Percentiles rank a stretch among this genome's conserved stretches.
phyloP scores from a whole-genome alignment of 2,113 vertebrate species.

The Platysternon megacephalum region DNA sequence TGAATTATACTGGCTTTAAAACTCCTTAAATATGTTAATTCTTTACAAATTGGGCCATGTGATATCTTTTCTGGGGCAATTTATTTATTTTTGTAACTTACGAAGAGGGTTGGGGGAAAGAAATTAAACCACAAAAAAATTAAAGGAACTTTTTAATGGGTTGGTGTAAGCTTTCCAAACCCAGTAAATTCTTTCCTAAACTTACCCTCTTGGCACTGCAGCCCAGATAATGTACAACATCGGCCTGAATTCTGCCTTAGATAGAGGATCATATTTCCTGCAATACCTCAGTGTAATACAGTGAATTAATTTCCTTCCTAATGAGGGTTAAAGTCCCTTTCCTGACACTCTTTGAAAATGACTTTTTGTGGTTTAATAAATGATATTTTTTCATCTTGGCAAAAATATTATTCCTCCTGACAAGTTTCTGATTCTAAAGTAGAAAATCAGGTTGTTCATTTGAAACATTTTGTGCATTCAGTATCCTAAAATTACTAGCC shows the following conservation, averaged over 20 bases:
- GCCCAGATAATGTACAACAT: conserved; percentile 37
- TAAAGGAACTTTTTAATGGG: background rate
- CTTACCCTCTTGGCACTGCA: conserved; percentile 15
- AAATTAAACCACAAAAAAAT: background rate
- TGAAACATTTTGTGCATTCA: conserved; percentile 6
- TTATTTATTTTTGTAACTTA: background rate
- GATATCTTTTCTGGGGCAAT: background rate
- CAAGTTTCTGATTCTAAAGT: conserved; percentile 43
- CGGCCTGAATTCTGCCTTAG: conserved; percentile 40
- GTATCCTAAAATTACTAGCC: background rate
- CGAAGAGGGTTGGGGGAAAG: background rate
- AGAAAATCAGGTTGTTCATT: conserved; percentile 15
- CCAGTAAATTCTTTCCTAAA: conserved; percentile 53
- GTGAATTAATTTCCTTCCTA: conserved; percentile 45
- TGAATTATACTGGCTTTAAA: conserved; percentile 9
- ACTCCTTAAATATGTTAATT: background rate
- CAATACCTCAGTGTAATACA: background rate
- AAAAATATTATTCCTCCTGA: conserved; percentile 29
- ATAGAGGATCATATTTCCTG: conserved; percentile 36
- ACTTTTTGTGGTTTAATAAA: conserved; percentile 56
- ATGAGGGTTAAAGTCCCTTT: background rate
- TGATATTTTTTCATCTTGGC: conserved; percentile 49
- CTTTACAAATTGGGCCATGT: background rate
- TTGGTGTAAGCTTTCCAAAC: conserved; percentile 14
- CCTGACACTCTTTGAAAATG: conserved; percentile 43